phyloP scores from a whole-genome alignment of 1,140 invertebrate species.

The Drosophila sproati region DNA sequence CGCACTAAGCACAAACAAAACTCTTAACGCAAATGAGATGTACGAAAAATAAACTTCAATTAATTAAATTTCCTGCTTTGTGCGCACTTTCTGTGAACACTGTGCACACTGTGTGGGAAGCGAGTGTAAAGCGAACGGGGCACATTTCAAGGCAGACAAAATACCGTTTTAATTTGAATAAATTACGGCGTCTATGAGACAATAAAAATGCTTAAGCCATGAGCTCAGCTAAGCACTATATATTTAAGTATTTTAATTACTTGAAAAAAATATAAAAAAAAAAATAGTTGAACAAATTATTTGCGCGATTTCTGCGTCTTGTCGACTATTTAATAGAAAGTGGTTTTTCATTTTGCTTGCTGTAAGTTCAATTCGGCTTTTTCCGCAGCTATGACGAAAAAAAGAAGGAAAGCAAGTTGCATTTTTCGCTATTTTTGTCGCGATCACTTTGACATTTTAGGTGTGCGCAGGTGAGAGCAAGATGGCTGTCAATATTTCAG shows the following conservation, averaged over 20 bases:
- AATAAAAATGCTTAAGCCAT: slow-evolving; percentile 49
- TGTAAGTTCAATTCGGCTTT: slow-evolving; percentile 37
- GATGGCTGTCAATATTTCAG: slow-evolving; percentile 27
- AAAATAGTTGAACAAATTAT: not conserved
- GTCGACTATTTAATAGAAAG: slow-evolving; percentile 38
- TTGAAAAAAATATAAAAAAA: slow-evolving; percentile 11
- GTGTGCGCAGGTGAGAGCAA: not conserved
- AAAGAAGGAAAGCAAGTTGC: slow-evolving; percentile 33
- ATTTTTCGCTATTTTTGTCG: slow-evolving; percentile 47
- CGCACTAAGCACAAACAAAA: slow-evolving; percentile 1
- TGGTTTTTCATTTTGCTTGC: slow-evolving; percentile 13
- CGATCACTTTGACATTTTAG: slow-evolving; percentile 39
- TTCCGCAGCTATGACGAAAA: slow-evolving; percentile 28
- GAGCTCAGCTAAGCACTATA: slow-evolving; percentile 39
- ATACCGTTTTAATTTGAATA: slow-evolving; percentile 64
- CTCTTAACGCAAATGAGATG: slow-evolving; percentile 22
- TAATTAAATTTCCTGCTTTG: slow-evolving; percentile 54
- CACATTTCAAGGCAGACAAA: slow-evolving; percentile 27
- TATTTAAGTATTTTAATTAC: slow-evolving; percentile 56
- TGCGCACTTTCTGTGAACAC: slow-evolving; percentile 38
- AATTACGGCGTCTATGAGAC: slow-evolving; percentile 47
- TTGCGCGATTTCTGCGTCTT: slow-evolving; percentile 14
- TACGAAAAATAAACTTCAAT: slow-evolving; percentile 44
- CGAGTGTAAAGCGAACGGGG: slow-evolving; percentile 28
- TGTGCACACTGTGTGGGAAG: slow-evolving; percentile 35